phyloP scores from a whole-genome alignment of 2,113 vertebrate species.

The Xyliphius kryptos region DNA sequence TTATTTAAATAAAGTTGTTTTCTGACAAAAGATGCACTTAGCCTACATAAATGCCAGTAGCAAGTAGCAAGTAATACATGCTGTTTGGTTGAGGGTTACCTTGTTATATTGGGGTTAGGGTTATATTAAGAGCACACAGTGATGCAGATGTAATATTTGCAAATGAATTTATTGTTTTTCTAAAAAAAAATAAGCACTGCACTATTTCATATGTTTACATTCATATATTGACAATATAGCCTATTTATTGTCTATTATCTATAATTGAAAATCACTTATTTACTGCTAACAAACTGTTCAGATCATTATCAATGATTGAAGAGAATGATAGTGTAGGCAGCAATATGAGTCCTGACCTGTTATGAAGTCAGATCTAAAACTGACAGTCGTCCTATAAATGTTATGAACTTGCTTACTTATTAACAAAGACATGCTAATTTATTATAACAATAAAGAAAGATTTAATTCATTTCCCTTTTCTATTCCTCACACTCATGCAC shows the following conservation, averaged over 20 bases:
- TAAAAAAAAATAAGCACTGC: background rate
- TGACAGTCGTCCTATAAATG: constrained; percentile 1
- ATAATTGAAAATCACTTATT: constrained; percentile 5
- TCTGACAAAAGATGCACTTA: too few relatives aligned
- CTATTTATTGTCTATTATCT: background rate
- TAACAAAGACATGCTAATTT: background rate
- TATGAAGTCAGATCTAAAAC: constrained; percentile 1
- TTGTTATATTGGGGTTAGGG: too few relatives aligned
- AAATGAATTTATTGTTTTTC: too few relatives aligned
- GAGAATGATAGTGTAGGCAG: background rate
- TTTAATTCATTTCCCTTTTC: background rate
- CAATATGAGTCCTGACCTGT: background rate
- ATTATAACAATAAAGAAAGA: background rate
- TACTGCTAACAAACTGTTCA: constrained; percentile 4
- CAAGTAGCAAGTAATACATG: too few relatives aligned
- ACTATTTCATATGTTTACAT: background rate
- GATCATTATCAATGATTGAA: background rate
- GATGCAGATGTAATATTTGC: too few relatives aligned
- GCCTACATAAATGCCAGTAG: too few relatives aligned
- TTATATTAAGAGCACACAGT: too few relatives aligned
- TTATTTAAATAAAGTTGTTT: too few relatives aligned
- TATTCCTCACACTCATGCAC: too few relatives aligned
- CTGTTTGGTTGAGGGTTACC: too few relatives aligned
- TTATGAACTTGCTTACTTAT: background rate
- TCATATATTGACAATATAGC: constrained; percentile 1